Conservation (phyloP, 2,797 vertebrate genomes). For the Micrastur ruficollis region DNA sequence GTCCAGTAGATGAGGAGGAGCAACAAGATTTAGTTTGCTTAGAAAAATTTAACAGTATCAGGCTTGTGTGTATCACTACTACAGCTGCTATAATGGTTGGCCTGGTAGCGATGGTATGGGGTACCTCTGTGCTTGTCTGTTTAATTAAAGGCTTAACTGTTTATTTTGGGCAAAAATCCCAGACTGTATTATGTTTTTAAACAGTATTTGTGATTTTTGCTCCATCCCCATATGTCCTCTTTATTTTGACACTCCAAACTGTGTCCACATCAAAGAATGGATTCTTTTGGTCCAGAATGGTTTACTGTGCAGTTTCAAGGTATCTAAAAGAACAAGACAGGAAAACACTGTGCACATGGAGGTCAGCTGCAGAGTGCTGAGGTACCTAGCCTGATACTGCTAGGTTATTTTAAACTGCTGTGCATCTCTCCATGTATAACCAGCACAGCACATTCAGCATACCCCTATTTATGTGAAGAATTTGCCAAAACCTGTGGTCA, state of each 20-base stretch:
- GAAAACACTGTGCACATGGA: not conserved
- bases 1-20: not conserved
- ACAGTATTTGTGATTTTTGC: not conserved
- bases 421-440: not conserved
- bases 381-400: not conserved
- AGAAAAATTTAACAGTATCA: too few species aligned
- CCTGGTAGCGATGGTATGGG: fast-evolving
- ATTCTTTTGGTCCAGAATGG: not conserved
- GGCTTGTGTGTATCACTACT: fast-evolving
- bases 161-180: not conserved
- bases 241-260: not conserved
- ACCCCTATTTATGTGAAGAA: not conserved
- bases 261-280: not conserved
- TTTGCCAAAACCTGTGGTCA: not conserved
- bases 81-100: not conserved
- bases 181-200: not conserved
- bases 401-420: not conserved
- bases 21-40: not conserved
- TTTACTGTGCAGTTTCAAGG: not conserved
- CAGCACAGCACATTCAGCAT: not conserved
- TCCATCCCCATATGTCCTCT: not conserved
- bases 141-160: not conserved
- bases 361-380: not conserved
- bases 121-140: not conserved
- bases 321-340: not conserved